Base-by-base conservation (phyloP, 2,113 vertebrate genomes). In the Bostrychus sinensis region DNA sequence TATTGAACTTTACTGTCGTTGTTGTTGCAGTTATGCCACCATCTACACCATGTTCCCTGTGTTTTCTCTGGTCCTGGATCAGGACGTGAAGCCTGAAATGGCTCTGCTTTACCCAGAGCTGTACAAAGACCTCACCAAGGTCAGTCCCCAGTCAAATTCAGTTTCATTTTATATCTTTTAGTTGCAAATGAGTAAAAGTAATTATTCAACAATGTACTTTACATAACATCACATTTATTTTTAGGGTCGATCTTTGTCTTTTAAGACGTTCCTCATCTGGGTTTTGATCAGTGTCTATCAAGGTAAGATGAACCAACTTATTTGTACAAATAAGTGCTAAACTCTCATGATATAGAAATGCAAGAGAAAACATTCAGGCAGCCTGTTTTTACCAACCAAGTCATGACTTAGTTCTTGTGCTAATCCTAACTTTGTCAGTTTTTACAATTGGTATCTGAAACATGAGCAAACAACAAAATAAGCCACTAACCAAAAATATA, bases 1-100 rank as follows among this genome's bases (percentile, higher is more conserved):
- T 26, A 6, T 25, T 45, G 19, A 42, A 10, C 23, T 0, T 26
- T 0, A 0, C 14, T 30, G 2, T 26, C 12, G 4, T 20, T 23
- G 32, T 58, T 0, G 63, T 13, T 56, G 14, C 81, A 99, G 97
- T 30, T 99, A 98, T 43, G 95, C 97, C 61, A 99, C 97, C 11
- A 91, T 98, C 72, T 99, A 98, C 90, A 99, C 97, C 66, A 98
- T 99, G 97, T 98, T 99, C 55, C 97, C 97, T 13, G 97, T 98
- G 23, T 98, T 99, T 91, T 99, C 97, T 1, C 79, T 99, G 69
- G 97, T 99, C 13, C 87, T 99, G 91, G 97, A 99, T 82, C 96
- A 97, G 80, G 97, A 99, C 23, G 97, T 99, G 79, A 96, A 96
- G 82, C 97, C 97, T 1, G 97, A 99, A 75, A 95, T 94, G 92